phyloP scores from a whole-genome alignment of 2,888 invertebrate species.

The Anagyrus pseudococci region DNA sequence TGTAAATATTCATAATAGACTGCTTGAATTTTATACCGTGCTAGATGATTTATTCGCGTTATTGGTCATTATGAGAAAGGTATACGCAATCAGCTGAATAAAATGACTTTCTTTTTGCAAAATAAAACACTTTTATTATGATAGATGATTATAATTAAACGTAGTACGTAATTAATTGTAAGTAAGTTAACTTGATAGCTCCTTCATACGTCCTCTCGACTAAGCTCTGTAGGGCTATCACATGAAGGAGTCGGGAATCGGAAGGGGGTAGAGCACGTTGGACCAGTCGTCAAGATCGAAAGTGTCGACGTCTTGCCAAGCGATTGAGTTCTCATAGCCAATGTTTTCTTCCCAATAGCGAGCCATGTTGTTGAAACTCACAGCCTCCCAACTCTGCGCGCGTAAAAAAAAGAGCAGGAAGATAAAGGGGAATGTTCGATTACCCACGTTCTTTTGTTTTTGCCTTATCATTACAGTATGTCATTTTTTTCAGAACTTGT shows the following conservation, averaged over 20 bases:
- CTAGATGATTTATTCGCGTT: no score
- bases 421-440: not conserved
- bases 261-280: slow-evolving; percentile 46
- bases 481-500: slow-evolving; percentile 30
- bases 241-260: slow-evolving; percentile 41
- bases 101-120: no score
- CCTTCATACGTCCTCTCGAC: slow-evolving; percentile 15
- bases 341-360: slow-evolving; percentile 48
- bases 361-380: slow-evolving; percentile 41
- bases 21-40: slow-evolving; percentile 34
- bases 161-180: no score
- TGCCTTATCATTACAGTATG: slow-evolving; percentile 27
- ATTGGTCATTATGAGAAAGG: no score
- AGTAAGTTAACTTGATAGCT: slow-evolving; percentile 28
- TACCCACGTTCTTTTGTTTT: slow-evolving; percentile 7
- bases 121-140: no score
- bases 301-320: slow-evolving; percentile 47
- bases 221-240: slow-evolving; percentile 18
- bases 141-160: slow-evolving; percentile 17
- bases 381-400: slow-evolving; percentile 38
- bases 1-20: slow-evolving; percentile 39
- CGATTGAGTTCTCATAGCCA: slow-evolving; percentile 33
- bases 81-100: no score
- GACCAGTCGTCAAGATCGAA: slow-evolving; percentile 47
- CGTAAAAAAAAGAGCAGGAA: slow-evolving; percentile 13